A percentile compares a stretch with the other conserved stretches of the same genome.
These are phyloP conservation scores for Melieria crassipennis DNA, from an alignment of 2,888 invertebrate species.

Conservation along the genomic window DNA sequence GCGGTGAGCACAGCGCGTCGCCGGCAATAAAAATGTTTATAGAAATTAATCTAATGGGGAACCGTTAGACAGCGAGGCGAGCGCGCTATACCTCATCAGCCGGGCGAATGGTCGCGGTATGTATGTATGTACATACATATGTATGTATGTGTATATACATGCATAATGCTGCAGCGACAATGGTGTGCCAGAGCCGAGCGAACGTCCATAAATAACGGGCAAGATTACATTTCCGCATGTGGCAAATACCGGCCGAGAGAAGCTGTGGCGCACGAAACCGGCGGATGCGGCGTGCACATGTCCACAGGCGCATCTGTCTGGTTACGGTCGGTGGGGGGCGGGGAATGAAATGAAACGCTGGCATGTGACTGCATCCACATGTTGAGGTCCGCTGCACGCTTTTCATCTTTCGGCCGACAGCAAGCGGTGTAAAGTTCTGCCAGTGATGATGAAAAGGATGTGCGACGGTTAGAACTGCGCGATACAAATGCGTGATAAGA, in stretches of 20 bases:
- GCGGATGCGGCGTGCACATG: too few relatives aligned
- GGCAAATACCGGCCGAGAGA: conserved; percentile 31
- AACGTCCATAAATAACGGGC: conserved; percentile 62
- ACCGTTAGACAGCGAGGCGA: conserved; percentile 53
- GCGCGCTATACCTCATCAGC: conserved; percentile 13
- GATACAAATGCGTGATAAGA: neutral
- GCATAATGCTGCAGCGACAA: conserved; percentile 3
- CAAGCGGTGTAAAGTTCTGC: neutral
- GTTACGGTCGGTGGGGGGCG: too few relatives aligned
- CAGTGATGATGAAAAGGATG: conserved; percentile 30
- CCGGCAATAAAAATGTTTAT: conserved; percentile 62
- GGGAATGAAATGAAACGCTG: too few relatives aligned
- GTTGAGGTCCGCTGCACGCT: neutral
- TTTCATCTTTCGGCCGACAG: neutral
- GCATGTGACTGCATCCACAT: neutral
- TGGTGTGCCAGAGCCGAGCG: conserved; percentile 35
- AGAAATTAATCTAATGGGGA: conserved; percentile 61
- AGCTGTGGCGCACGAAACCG: too few relatives aligned
- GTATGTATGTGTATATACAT: neutral
- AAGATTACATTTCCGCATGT: conserved; percentile 63
- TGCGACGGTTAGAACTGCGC: neutral
- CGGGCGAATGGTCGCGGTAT: conserved; percentile 5
- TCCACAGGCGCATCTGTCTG: too few relatives aligned
- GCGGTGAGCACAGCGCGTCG: too few relatives aligned
- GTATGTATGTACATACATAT: neutral